Evolutionary conservation across 2,888 invertebrate genomes (phyloP), one percentile per base, ranked within the genome.

Genomic region (Ariolimax columbianus): DNA sequence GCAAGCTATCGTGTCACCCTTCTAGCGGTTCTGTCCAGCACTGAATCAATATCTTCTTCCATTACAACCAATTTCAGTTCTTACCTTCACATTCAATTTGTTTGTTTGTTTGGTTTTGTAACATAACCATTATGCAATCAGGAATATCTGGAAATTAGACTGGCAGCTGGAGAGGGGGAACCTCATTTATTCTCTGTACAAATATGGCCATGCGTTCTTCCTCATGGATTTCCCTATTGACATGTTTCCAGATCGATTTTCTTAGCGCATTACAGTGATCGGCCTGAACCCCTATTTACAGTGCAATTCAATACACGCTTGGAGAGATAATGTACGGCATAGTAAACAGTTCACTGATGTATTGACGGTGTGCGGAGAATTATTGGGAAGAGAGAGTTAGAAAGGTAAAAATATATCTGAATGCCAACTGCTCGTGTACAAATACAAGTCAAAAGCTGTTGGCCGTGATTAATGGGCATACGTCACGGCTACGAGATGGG

Each of bases 271-370:
- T 77, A 51, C 55, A 38, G 59, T 63, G 38, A 78, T 78, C 59
- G 40, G 40, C 59, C 59, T 63, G 78, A 78, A 78, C 63, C 38
- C 3, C n/a, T 78, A 63, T 78, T 78, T 59, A 63, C 63, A 38
- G 63, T 78, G 78, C 78, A 78, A 40, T 78, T 78, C 78, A 78
- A 78, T 63, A 78, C 77, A 3, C 33, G 38, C 63, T 40, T 40
- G 26, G 40, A 63, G 79, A 59, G 66, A 79, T 79, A 63, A 70
- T 81, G 81, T 47, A 81, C 30, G 47, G 36, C 19, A 81, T 47
- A n/a, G 47, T 66, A 68, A 79, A 78, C 77, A 43, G 40, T 51
- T 70, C 81, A 70, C 19, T 77, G 55, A 55, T 55, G 77, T 77
- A 55, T 77, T 77, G 77, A 77, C 55, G 77, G 1, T 36, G 26